phyloP scores from a whole-genome alignment of 2,888 invertebrate genomes.

The Meteorus colon region DNA sequence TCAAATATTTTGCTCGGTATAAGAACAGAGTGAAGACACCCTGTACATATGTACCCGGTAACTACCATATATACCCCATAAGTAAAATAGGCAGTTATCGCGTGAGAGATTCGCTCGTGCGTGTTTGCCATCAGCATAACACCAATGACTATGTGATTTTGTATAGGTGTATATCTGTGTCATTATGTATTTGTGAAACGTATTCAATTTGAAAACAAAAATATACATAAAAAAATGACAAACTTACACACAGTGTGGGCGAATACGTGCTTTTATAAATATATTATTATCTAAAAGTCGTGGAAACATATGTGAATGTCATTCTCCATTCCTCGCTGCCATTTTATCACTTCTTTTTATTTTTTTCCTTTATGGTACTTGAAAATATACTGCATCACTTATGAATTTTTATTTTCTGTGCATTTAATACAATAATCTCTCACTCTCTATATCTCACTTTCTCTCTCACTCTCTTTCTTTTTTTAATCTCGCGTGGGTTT shows the following conservation, averaged over 20 bases:
- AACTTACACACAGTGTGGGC: neutral
- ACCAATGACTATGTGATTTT: conserved; percentile 14
- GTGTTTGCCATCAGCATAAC: conserved; percentile 6
- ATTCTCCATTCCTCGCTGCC: neutral
- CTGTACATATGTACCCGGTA: neutral
- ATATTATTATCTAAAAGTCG: conserved; percentile 9
- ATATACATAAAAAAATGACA: neutral
- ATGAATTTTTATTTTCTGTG: neutral
- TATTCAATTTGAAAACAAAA: conserved; percentile 2
- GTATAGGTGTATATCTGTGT: neutral
- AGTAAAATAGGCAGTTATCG: conserved; percentile 18
- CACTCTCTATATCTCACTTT: no score
- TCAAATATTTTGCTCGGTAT: no score
- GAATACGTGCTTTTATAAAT: neutral
- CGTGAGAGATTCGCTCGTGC: conserved; percentile 9
- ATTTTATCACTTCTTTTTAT: neutral
- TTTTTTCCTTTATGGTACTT: neutral
- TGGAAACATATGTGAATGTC: neutral
- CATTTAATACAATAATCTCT: neutral
- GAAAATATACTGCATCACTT: neutral
- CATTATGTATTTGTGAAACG: neutral
- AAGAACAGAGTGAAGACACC: no score
- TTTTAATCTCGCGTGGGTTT: conserved; percentile 1
- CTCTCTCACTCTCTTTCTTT: no score
- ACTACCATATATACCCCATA: conserved; percentile 13